These are phyloP conservation scores for Eupithecia subumbrata DNA, from an alignment of 2,888 invertebrate genomes.

Conservation along the genomic window DNA sequence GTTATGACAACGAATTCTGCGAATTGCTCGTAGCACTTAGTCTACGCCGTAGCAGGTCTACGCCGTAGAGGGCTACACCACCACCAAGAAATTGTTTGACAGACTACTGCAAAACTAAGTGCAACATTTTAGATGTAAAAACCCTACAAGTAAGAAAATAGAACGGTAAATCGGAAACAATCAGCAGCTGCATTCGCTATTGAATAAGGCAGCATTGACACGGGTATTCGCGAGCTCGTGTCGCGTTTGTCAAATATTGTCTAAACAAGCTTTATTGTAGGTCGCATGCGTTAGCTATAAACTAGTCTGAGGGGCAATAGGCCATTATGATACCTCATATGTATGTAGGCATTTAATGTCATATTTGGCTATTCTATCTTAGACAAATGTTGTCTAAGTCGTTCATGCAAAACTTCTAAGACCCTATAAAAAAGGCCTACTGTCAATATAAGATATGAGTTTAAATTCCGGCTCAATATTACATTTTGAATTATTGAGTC, in stretches of 20 bases:
- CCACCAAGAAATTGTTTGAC: background rate
- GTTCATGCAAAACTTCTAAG: background rate
- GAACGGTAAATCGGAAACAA: background rate
- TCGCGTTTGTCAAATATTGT: conserved; percentile 35
- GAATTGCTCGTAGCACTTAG: background rate
- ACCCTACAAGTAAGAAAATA: background rate
- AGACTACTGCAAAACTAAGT: background rate
- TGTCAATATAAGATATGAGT: too few species aligned
- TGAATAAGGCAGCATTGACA: conserved; percentile 19
- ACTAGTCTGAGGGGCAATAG: conserved; percentile 12
- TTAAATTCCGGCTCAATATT: too few species aligned
- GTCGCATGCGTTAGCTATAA: conserved; percentile 21
- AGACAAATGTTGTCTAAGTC: background rate
- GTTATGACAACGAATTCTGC: background rate
- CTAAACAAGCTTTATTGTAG: conserved; percentile 34
- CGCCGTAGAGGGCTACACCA: background rate
- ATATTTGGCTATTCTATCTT: background rate
- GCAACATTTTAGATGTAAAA: too few species aligned
- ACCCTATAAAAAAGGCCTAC: too few species aligned
- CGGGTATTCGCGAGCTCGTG: conserved; percentile 23
- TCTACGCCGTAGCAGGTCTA: background rate
- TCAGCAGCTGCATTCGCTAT: too few species aligned
- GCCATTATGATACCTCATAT: background rate
- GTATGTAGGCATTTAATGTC: background rate
- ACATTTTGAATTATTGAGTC: too few species aligned